phyloP scores from a whole-genome alignment of 2,888 invertebrate species.

The Tribolium freemani region DNA sequence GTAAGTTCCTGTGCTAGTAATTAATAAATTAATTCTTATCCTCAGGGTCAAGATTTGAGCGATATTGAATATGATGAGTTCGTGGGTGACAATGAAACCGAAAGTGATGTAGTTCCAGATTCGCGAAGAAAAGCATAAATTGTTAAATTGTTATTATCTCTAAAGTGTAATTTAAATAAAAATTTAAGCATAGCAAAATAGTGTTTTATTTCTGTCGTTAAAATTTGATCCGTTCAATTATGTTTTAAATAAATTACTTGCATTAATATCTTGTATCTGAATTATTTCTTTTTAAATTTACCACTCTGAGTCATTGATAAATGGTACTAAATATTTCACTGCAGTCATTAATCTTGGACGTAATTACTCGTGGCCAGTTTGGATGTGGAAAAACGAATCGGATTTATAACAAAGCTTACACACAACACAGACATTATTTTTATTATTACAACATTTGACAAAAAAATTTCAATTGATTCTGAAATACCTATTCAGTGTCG shows the following conservation, averaged over 20 bases:
- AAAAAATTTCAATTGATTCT: neutral
- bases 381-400: constrained; percentile 30
- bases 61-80: too few species aligned
- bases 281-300: constrained; percentile 20
- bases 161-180: too few species aligned
- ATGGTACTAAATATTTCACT: constrained; percentile 36
- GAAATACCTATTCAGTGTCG: neutral
- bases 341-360: constrained; percentile 31
- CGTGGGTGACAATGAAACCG: too few species aligned
- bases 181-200: too few species aligned
- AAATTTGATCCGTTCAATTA: neutral
- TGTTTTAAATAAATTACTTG: neutral
- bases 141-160: too few species aligned
- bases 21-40: too few species aligned
- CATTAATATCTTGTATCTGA: neutral
- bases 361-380: constrained; percentile 32
- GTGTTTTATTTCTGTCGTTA: neutral
- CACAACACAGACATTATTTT: neutral
- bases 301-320: constrained; percentile 17
- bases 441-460: neutral
- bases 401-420: constrained; percentile 19
- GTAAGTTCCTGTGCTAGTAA: too few species aligned
- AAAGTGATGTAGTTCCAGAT: too few species aligned
- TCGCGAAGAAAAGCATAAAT: too few species aligned
- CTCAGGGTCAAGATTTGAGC: too few species aligned